Conservation (phyloP, 2,797 vertebrate genomes). For the Sebastes itinus region DNA sequence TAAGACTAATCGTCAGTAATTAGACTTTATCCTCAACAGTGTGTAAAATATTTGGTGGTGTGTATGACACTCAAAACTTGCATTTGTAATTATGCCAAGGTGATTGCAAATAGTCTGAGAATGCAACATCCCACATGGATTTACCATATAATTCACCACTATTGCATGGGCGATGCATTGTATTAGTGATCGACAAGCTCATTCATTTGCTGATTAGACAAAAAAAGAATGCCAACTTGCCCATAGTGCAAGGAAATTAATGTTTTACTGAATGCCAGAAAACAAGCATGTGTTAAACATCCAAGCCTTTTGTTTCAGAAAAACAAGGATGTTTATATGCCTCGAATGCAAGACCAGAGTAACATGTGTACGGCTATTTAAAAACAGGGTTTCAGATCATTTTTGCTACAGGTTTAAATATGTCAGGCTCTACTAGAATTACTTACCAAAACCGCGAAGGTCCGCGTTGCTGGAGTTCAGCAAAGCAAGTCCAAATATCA, state of each 20-base stretch:
- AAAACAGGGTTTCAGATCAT: background rate
- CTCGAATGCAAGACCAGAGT: background rate
- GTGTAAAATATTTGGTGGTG: background rate
- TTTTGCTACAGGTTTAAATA: background rate
- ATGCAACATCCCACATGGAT: background rate
- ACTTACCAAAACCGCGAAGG: constrained; percentile 96
- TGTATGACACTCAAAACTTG: background rate
- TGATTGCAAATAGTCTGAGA: background rate
- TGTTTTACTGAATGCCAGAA: background rate
- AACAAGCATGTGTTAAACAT: background rate
- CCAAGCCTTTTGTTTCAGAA: background rate
- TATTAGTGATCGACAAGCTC: background rate
- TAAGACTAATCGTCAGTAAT: background rate
- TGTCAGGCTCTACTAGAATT: background rate
- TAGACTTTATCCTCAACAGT: background rate
- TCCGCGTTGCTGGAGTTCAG: constrained; percentile 96
- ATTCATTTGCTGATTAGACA: background rate
- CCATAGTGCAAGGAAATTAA: background rate
- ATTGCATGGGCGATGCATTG: background rate
- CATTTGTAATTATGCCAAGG: background rate
- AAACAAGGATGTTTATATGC: background rate
- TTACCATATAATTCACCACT: no score
- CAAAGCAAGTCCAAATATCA: constrained; percentile 98
- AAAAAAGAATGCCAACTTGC: background rate
- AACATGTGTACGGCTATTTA: background rate